Evolutionary conservation across 2,113 vertebrate species (phyloP).

Genomic region (Xiphophorus couchianus): DNA sequence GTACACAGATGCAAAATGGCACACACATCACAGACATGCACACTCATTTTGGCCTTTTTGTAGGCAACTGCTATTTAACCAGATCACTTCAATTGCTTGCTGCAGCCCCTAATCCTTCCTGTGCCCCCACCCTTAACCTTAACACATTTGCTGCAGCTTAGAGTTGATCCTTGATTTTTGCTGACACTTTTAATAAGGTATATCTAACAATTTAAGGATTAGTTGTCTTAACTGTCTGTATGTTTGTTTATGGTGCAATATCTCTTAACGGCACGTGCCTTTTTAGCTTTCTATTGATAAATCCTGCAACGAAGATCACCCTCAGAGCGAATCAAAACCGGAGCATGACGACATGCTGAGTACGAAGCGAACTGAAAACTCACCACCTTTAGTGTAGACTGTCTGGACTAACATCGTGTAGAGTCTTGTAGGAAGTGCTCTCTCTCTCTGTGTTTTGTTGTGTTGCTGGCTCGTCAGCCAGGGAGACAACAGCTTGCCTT

Average conservation of each 20-base stretch:
- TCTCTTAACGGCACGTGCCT: conserved; percentile 82
- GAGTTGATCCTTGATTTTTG: conserved; percentile 61
- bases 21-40: conserved; percentile 15
- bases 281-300: conserved; percentile 82
- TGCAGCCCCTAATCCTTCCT: conserved; percentile 66
- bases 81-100: conserved; percentile 61
- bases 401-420: conserved; percentile 75
- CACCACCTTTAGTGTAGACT: conserved; percentile 69
- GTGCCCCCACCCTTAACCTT: conserved; percentile 26
- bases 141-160: conserved; percentile 75
- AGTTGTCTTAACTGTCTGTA: conserved; percentile 75
- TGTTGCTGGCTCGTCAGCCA: conserved; percentile 56
- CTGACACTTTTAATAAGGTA: conserved; percentile 66
- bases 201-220: conserved; percentile 71
- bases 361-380: conserved; percentile 68
- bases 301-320: conserved; percentile 65
- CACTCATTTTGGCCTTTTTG: conserved; percentile 45
- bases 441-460: conserved; percentile 63
- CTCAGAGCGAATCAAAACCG: conserved; percentile 69
- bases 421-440: conserved; percentile 67
- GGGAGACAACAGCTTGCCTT: conserved; percentile 77
- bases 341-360: conserved; percentile 71
- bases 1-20: conserved; percentile 43
- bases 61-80: conserved; percentile 48
- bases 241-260: conserved; percentile 82